These are phyloP conservation scores for Archivesica marissinica DNA, from an alignment of 1,140 invertebrate species.

Conservation along the genomic window DNA sequence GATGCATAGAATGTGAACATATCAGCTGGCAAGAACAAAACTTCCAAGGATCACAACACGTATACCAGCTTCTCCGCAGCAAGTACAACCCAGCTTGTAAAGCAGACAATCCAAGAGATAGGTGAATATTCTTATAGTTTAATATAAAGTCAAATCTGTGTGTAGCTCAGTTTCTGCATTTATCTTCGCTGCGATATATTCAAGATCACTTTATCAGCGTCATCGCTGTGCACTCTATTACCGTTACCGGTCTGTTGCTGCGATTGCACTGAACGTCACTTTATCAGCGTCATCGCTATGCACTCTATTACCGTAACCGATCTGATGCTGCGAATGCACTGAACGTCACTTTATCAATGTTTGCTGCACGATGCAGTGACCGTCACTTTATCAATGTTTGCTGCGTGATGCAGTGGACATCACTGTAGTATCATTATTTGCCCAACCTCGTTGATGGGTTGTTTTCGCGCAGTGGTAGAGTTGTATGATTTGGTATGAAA, in stretches of 20 bases:
- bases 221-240: too few relatives aligned
- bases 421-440: too few relatives aligned
- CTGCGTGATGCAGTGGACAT: too few relatives aligned
- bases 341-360: too few relatives aligned
- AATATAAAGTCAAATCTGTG: neutral
- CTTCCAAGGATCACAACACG: neutral
- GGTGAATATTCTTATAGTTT: neutral
- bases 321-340: too few relatives aligned
- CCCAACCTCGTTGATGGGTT: too few relatives aligned
- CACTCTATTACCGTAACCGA: neutral
- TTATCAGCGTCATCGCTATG: neutral
- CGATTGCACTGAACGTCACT: neutral
- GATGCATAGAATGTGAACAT: slow-evolving; percentile 19
- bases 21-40: neutral
- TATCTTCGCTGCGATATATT: neutral
- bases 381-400: too few relatives aligned
- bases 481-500: too few relatives aligned
- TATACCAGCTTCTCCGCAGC: neutral
- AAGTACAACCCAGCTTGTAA: slow-evolving; percentile 28
- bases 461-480: too few relatives aligned
- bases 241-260: neutral
- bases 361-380: too few relatives aligned
- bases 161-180: neutral
- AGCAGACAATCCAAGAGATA: neutral
- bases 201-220: neutral